These are phyloP conservation scores for Microtus pennsylvanicus DNA, from an alignment of 2,113 vertebrate species.

Conservation along the genomic window DNA sequence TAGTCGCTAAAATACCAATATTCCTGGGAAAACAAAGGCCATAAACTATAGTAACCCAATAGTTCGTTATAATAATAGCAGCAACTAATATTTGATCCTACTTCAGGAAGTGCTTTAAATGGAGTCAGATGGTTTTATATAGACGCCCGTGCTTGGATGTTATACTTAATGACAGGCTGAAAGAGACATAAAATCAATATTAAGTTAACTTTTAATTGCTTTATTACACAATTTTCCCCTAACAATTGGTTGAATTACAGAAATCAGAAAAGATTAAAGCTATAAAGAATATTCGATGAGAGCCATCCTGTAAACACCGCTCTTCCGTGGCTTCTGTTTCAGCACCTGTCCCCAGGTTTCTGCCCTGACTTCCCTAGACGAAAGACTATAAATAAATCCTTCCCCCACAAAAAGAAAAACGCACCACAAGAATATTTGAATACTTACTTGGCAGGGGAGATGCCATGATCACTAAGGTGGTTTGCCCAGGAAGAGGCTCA, in stretches of 20 bases:
- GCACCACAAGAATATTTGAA: background rate
- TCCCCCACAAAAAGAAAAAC: background rate
- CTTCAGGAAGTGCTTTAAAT: slow-evolving; percentile 54
- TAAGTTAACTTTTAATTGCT: slow-evolving; percentile 39
- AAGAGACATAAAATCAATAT: slow-evolving; percentile 50
- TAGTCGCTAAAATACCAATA: background rate
- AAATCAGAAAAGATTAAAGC: slow-evolving; percentile 57
- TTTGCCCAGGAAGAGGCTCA: background rate
- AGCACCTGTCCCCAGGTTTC: background rate
- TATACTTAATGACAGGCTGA: slow-evolving; percentile 44
- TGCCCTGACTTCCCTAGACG: background rate
- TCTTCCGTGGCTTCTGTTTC: background rate
- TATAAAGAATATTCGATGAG: background rate
- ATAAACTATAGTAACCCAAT: slow-evolving; percentile 28
- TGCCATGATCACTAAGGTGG: background rate
- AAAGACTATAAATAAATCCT: background rate
- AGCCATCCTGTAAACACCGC: background rate
- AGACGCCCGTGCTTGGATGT: background rate
- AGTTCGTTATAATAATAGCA: slow-evolving; percentile 46
- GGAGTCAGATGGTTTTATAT: slow-evolving; percentile 33
- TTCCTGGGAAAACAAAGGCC: slow-evolving; percentile 27
- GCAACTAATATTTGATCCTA: slow-evolving; percentile 44
- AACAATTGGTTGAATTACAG: slow-evolving; percentile 40
- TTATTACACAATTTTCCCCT: background rate
- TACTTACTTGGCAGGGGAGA: background rate